phyloP scores from a whole-genome alignment of 2,888 invertebrate genomes.

The Nemoura dubitans region DNA sequence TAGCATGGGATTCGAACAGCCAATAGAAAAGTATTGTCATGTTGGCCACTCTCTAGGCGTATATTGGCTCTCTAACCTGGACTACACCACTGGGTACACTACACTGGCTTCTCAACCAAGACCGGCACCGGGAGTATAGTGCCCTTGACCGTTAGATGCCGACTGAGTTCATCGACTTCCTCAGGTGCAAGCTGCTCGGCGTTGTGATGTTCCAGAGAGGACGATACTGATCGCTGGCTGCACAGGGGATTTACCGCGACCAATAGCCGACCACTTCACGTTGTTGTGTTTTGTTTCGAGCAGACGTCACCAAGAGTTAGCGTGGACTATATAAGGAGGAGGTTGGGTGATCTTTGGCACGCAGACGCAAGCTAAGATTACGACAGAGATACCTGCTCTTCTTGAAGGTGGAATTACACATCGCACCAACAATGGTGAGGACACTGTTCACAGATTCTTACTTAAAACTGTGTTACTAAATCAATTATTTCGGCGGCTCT shows the following conservation, averaged over 20 bases:
- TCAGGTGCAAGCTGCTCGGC: background rate
- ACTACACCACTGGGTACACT: too few species aligned
- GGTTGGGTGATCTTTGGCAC: background rate
- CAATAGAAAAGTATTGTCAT: too few species aligned
- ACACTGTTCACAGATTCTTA: background rate
- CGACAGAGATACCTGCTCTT: background rate
- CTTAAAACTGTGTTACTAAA: too few species aligned
- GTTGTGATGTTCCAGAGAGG: background rate
- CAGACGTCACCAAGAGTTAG: background rate
- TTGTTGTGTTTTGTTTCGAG: background rate
- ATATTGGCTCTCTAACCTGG: too few species aligned
- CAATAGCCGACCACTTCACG: background rate
- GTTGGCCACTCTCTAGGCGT: too few species aligned
- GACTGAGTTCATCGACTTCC: background rate
- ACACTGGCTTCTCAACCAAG: background rate
- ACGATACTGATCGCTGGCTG: background rate
- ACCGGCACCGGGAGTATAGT: background rate
- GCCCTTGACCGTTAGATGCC: constrained; percentile 23
- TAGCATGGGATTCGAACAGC: too few species aligned
- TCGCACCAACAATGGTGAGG: background rate
- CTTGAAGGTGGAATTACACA: background rate
- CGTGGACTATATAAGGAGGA: constrained; percentile 3
- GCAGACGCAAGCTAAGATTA: background rate
- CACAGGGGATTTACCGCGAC: constrained; percentile 1
- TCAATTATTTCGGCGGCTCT: too few species aligned